Evolutionary conservation across 1,140 invertebrate genomes (phyloP).

Genomic region (Drosophila malerkotliana): DNA sequence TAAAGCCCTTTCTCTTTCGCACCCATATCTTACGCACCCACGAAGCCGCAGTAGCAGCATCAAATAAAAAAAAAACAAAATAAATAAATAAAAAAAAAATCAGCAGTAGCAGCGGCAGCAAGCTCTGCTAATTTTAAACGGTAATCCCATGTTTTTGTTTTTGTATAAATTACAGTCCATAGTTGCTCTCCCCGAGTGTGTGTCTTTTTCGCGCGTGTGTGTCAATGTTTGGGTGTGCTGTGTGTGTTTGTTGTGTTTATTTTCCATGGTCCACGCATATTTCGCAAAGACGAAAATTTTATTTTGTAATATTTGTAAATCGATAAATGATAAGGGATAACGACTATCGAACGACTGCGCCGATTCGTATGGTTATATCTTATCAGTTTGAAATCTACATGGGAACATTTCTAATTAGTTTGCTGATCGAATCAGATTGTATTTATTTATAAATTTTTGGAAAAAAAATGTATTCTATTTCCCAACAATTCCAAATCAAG

Average conservation of each 20-base stretch:
- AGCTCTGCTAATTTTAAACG: conserved; percentile 71
- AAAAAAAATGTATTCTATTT: neutral
- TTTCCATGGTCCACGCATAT: conserved; percentile 35
- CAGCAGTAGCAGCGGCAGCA: conserved; percentile 44
- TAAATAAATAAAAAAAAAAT: conserved; percentile 39
- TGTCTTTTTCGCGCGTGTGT: conserved; percentile 15
- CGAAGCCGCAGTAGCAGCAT: conserved; percentile 12
- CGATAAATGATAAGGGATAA: conserved; percentile 38
- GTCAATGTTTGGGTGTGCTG: conserved; percentile 11
- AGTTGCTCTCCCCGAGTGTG: conserved; percentile 5
- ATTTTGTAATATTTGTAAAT: conserved; percentile 39
- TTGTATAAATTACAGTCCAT: conserved; percentile 48
- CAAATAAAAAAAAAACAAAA: conserved; percentile 28
- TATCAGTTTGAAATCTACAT: conserved; percentile 18
- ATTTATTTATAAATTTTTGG: neutral
- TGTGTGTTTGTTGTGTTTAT: conserved; percentile 45
- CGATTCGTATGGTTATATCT: conserved; percentile 25
- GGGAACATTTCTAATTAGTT: neutral
- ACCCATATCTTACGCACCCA: conserved; percentile 54
- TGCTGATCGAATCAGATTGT: neutral
- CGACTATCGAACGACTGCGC: conserved; percentile 3
- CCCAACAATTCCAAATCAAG: neutral
- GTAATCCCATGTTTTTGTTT: conserved; percentile 66
- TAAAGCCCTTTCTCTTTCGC: conserved; percentile 22
- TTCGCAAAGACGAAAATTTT: conserved; percentile 14